Base-by-base conservation (phyloP, 1,140 invertebrate genomes). In the Asobara japonica region DNA sequence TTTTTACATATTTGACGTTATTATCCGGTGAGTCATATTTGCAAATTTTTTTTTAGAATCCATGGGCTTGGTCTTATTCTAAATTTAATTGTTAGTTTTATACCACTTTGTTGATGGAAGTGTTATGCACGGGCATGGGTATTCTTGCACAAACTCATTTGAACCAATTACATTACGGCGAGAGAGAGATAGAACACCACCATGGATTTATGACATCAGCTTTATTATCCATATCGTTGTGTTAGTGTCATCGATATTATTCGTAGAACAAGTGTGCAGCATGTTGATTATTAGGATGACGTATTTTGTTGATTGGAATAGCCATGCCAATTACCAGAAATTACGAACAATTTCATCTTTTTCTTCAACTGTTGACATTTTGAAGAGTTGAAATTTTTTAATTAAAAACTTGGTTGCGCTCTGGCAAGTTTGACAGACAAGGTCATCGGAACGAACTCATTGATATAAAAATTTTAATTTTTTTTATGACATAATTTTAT, bases 201-300 rank as follows among this genome's bases (percentile, higher is more conserved):
- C 60, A 62, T 62, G 60, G 25, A 29, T 60, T 20, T 29, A 62
- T 62, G 60, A 62, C 60, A 62, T 62, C 60, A 62, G 25, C 60
- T 7, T 62, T 13, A 62, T 16, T 31, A 29, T 30, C 60, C 8
- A 25, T 27, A 10, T 27, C 51, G 13, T 56, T 56, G 51, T 27
- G 22, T 56, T 56, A 56, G 51, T 13, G 51, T 13, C 51, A 25
- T 56, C 51, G 25, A 56, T 56, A 25, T 22, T 25, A 56, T 56
- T 56, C 25, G 18, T 56, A 25, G 51, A 22, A 11, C 25, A 56
- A 56, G 25, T 56, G 51, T 56, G 13, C 18, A 56, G 18, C 22
- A 56, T 27, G 13, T 56, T 25, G 10, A 18, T 2, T 13, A 45
- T 13, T 45, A 16, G 41, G 18, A 45, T 45, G 8, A 45, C 18